Base-by-base conservation (phyloP, 1,140 invertebrate species). In the Glossosoma conforme region DNA sequence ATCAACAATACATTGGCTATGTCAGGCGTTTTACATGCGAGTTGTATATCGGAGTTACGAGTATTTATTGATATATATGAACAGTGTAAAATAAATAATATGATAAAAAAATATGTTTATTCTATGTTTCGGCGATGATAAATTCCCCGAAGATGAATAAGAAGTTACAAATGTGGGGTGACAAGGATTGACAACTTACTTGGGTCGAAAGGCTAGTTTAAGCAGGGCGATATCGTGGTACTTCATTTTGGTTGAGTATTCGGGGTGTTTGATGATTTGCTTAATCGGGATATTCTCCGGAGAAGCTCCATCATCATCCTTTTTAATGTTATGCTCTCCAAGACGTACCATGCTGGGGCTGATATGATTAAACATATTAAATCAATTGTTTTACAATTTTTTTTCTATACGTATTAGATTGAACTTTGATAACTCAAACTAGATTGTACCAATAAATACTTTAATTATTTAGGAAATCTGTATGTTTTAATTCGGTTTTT, bases 151-250 rank as follows among this genome's bases (percentile, higher is more conserved):
- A 5, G 18, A 14, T 18, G 11, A 40, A 3, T 5, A n/a, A 2
- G 3, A 22, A 9, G 8, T 13, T 18, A 8, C 2, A 40, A 40
- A n/a, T n/a, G n/a, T 8, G 14, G n/a, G 11, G 15, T 40, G 17
- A n/a, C 3, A 18, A 43, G n/a, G 14, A n/a, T 4, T 10, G 15
- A n/a, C 19, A 17, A 33, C 25, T 32, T 38, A 56, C 54, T 10
- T 35, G 2, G 43, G 43, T 1, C 32, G 10, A 35, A 32, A 19
- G 5, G 20, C 44, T 8, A 73, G 25, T 53, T 68, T 60, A 9
- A 76, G 41, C 0, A 76, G 21, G 0, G 72, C 72, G 43, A 76
- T 67, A 33, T 76, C 74, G 22, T 65, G 62, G 60, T 81, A 81
- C 30, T 70, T 63, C 8, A 44, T 57, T 1, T 66, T 64, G 2